Evolutionary conservation across 2,797 vertebrate genomes (phyloP), one percentile per base, ranked within the genome.

Genomic region (Tauraco hartlaubi): DNA sequence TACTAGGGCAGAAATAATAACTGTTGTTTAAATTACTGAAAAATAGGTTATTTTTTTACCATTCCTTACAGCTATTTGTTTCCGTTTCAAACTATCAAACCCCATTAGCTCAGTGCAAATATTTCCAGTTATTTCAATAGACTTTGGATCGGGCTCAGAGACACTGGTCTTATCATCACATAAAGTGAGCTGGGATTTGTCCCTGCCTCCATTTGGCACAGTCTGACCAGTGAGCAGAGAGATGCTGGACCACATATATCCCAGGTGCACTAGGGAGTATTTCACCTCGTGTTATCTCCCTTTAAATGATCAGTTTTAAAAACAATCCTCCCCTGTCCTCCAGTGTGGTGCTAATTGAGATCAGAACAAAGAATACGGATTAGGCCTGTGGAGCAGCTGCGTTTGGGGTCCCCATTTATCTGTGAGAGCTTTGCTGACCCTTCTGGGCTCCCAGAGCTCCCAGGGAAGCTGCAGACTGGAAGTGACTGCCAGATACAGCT

Each of bases 321-420:
- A 72, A 1, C 4, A 63, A 2, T 16, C 7, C 3, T 76, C 11
- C 15, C 6, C 9, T 31, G 17, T 2, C 20, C 2, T 29, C 7
- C 20, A n/a, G 5, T 67, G 28, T 71, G 44, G 29, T 59, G 17
- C 31, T 84, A 58, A 44, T 75, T 18, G 78, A 49, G 35, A 39
- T 55, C 10, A 31, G 59, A 81, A 23, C 26, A 51, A 35, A 58
- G 4, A 69, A 28, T 31, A 22, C 23, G 9, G 12, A 37, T 58
- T 83, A 66, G 28, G 9, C 13, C 11, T 15, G 9, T 77, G 43
- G 29, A 90, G 8, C n/a, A 59, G 28, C 69, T 80, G 29, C 25
- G 71, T 77, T 80, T 56, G 41, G 11, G 5, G 4, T 72, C 29
- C 17, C 5, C 8, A 4, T 10, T 78, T 61, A 29, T 23, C 15